phyloP scores from a whole-genome alignment of 2,113 vertebrate species.

The Lepisosteus osseus region DNA sequence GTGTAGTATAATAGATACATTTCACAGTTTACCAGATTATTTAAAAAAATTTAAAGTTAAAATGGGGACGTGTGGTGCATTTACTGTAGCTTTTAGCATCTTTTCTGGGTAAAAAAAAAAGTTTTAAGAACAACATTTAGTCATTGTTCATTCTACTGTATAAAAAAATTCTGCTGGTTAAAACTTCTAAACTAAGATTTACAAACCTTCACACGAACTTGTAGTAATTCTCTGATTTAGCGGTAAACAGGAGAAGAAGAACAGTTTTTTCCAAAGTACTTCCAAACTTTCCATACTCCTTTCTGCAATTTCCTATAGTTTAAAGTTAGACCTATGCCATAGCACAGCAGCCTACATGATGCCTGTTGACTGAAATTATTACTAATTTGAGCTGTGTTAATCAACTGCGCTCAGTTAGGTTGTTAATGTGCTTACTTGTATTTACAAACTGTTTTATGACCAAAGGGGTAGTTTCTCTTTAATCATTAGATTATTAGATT shows the following conservation, averaged over 20 bases:
- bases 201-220: background rate
- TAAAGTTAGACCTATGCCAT: background rate
- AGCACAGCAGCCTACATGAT: background rate
- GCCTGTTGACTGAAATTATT: background rate
- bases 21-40: too few relatives aligned
- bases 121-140: too few relatives aligned
- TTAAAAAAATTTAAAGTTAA: too few relatives aligned
- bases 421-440: background rate
- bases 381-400: background rate
- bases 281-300: background rate
- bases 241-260: background rate
- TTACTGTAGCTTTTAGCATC: too few relatives aligned
- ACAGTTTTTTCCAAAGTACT: background rate
- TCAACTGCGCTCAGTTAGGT: background rate
- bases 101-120: too few relatives aligned
- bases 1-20: too few relatives aligned
- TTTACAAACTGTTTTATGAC: background rate
- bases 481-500: too few relatives aligned
- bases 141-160: too few relatives aligned
- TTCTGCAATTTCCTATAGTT: background rate
- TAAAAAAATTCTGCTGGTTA: background rate
- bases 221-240: background rate
- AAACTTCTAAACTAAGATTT: background rate
- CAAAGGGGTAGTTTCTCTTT: too few relatives aligned
- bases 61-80: too few relatives aligned